A percentile compares a stretch with the other conserved stretches of the same genome.
Evolutionary conservation across 2,888 invertebrate species (phyloP).

Genomic region (Andrena bicolor): DNA sequence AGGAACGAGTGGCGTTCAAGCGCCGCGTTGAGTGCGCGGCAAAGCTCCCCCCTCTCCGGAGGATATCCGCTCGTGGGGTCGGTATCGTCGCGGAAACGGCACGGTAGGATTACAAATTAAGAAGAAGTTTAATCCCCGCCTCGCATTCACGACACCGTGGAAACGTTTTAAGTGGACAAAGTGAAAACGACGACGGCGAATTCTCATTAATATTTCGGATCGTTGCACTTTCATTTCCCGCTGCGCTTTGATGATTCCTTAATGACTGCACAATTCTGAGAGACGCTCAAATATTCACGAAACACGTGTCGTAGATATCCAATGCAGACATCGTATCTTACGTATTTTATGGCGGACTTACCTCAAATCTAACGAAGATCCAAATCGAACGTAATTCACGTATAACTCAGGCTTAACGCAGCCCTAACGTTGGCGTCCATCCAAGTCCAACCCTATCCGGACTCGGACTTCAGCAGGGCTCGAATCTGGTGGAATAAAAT

Average conservation of each 20-base stretch:
- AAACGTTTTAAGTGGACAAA: conserved; percentile 39
- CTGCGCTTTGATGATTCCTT: conserved; percentile 17
- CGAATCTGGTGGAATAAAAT: not conserved
- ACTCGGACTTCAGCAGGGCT: not conserved
- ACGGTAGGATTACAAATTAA: conserved; percentile 64
- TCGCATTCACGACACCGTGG: conserved; percentile 36
- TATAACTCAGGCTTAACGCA: not conserved
- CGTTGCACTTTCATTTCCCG: not conserved
- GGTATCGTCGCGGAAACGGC: conserved; percentile 53
- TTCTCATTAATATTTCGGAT: conserved; percentile 4
- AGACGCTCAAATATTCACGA: too few species aligned
- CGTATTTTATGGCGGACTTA: too few species aligned
- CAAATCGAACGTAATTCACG: not conserved
- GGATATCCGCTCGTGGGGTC: conserved; percentile 29
- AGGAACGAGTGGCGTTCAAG: conserved; percentile 36
- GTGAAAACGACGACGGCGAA: conserved; percentile 14
- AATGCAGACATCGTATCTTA: not conserved
- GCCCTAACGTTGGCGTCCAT: not conserved
- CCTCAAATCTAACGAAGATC: not conserved
- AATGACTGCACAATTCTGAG: too few species aligned
- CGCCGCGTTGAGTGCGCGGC: conserved; percentile 17
- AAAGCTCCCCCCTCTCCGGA: conserved; percentile 32
- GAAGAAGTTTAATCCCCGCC: conserved; percentile 62
- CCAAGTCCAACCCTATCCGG: not conserved
- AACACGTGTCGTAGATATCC: too few species aligned